A percentile compares a stretch with the other conserved stretches of the same genome.
Evolutionary conservation across 1,140 invertebrate species (phyloP).

Genomic region (Papilio machaon): DNA sequence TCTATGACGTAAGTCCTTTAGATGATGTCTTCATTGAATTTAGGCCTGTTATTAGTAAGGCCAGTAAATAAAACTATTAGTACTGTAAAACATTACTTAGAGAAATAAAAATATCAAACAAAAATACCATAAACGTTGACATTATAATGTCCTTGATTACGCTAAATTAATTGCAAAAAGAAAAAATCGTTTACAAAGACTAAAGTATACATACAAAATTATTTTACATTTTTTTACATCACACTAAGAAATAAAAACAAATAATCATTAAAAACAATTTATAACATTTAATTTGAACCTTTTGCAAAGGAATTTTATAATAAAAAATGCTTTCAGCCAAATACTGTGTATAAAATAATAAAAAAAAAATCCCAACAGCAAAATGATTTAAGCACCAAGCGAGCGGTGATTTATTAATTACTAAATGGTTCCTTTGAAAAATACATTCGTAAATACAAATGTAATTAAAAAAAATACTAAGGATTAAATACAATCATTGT

Average conservation of each 20-base stretch:
- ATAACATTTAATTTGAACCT: constrained; percentile 28
- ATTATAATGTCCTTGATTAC: neutral
- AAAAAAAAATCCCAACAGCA: constrained; percentile 40
- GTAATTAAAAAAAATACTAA: neutral
- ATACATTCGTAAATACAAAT: neutral
- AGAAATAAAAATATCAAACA: neutral
- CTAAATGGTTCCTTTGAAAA: neutral
- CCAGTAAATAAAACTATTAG: neutral
- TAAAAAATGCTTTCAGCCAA: constrained; percentile 75
- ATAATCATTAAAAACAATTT: neutral
- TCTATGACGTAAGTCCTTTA: too few species aligned
- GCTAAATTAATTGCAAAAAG: neutral
- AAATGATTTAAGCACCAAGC: constrained; percentile 42
- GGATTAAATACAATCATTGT: neutral
- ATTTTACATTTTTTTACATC: neutral
- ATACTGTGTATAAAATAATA: constrained; percentile 66
- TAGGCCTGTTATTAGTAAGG: neutral
- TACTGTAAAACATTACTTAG: neutral
- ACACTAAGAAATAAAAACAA: neutral
- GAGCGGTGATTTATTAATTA: constrained; percentile 23
- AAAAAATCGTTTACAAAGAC: neutral
- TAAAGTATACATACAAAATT: neutral
- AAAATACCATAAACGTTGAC: neutral
- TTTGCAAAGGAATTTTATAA: constrained; percentile 56
- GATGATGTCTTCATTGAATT: neutral